Evolutionary conservation across 2,797 vertebrate species (phyloP).

Genomic region (Loris lydekkerianus): DNA sequence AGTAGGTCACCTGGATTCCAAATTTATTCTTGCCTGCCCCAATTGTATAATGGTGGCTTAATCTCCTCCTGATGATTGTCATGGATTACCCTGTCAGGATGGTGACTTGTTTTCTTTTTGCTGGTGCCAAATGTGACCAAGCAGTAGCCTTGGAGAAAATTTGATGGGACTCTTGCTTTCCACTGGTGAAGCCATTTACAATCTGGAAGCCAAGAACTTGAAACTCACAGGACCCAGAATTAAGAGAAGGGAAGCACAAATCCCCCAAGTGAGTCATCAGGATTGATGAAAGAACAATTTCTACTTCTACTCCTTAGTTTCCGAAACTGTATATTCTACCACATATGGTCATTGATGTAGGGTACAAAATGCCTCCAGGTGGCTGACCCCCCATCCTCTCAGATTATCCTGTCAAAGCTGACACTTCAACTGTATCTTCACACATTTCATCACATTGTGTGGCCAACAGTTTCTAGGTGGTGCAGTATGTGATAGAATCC

Average conservation of each 20-base stretch:
- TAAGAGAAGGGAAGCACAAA: neutral
- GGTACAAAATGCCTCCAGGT: neutral
- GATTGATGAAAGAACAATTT: neutral
- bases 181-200: neutral
- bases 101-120: neutral
- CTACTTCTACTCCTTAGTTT: neutral
- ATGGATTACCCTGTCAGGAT: neutral
- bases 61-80: neutral
- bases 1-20: neutral
- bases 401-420: neutral
- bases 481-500: neutral
- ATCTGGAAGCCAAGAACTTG: neutral
- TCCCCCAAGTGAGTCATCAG: neutral
- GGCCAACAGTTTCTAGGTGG: neutral
- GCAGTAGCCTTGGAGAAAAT: neutral
- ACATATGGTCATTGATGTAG: neutral
- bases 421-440: neutral
- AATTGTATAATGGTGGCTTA: neutral
- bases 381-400: neutral
- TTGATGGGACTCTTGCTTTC: neutral
- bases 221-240: neutral
- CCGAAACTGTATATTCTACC: neutral
- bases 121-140: neutral
- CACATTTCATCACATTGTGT: neutral
- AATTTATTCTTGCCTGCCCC: neutral